These are phyloP conservation scores for Pandemis cinnamomeana DNA, from an alignment of 2,888 invertebrate species.

Conservation along the genomic window DNA sequence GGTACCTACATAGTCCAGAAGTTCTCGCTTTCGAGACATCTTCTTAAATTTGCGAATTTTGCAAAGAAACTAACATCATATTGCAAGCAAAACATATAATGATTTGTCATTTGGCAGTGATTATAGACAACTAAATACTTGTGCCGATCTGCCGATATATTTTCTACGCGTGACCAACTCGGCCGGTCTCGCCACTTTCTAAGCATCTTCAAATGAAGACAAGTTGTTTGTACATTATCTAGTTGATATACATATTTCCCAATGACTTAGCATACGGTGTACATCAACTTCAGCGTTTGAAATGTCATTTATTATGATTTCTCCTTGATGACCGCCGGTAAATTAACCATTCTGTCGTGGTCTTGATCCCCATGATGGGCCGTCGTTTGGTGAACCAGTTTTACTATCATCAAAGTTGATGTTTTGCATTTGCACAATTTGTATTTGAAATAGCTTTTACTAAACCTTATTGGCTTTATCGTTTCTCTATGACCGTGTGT, in stretches of 20 bases:
- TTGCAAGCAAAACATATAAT: no score
- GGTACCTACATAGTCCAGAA: no score
- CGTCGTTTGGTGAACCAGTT: neutral
- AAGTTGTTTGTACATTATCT: slow-evolving; percentile 24
- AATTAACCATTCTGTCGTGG: slow-evolving; percentile 19
- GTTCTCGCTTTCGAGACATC: no score
- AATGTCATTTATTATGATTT: slow-evolving; percentile 21
- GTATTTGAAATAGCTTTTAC: no score
- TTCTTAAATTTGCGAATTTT: no score
- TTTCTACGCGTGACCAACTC: neutral
- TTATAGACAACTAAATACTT: neutral
- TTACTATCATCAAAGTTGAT: neutral
- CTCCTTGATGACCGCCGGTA: slow-evolving; percentile 21
- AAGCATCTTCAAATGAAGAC: slow-evolving; percentile 27
- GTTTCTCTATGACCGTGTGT: no score
- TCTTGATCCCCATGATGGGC: neutral
- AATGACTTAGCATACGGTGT: slow-evolving; percentile 29
- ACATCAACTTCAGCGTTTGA: slow-evolving; percentile 3
- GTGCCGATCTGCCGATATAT: neutral
- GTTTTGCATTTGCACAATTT: no score
- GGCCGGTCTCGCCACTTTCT: slow-evolving; percentile 35
- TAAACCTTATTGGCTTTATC: no score
- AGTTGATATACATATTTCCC: slow-evolving; percentile 27
- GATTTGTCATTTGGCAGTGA: slow-evolving; percentile 1
- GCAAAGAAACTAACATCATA: no score